Conservation (phyloP, 2,113 vertebrate genomes). For the Psammodynastes pulverulentus region DNA sequence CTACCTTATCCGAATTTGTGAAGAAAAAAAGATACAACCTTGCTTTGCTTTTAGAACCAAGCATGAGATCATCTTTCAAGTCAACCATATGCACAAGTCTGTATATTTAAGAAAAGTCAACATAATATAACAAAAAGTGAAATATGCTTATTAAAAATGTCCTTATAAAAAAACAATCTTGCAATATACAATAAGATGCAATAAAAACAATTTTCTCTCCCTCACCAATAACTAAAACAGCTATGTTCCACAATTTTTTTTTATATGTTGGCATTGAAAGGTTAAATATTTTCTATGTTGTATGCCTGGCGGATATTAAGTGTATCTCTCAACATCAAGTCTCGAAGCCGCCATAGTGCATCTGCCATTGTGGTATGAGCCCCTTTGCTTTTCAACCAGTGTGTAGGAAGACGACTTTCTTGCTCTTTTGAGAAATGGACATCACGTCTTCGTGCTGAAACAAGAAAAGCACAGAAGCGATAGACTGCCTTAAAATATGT, state of each 20-base stretch:
- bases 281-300: conserved; percentile 83
- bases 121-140: conserved; percentile 82
- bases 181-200: conserved; percentile 83
- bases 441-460: conserved; percentile 87
- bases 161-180: conserved; percentile 75
- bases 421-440: conserved; percentile 95
- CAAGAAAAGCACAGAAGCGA: background rate
- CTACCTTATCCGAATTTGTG: conserved; percentile 65
- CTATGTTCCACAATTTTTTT: conserved; percentile 66
- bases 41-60: conserved; percentile 70
- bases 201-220: conserved; percentile 76
- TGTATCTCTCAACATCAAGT: conserved; percentile 95
- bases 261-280: conserved; percentile 64
- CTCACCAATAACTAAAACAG: conserved; percentile 74
- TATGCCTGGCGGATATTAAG: conserved; percentile 92
- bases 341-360: conserved; percentile 93
- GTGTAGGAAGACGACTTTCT: conserved; percentile 91
- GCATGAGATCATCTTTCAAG: conserved; percentile 75
- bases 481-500: background rate
- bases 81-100: conserved; percentile 76
- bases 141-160: conserved; percentile 85
- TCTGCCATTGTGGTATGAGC: conserved; percentile 98
- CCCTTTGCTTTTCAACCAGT: conserved; percentile 98
- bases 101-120: conserved; percentile 79
- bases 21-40: conserved; percentile 74